Base-by-base conservation (phyloP, 1,140 invertebrate genomes). In the Drusus annulatus region DNA sequence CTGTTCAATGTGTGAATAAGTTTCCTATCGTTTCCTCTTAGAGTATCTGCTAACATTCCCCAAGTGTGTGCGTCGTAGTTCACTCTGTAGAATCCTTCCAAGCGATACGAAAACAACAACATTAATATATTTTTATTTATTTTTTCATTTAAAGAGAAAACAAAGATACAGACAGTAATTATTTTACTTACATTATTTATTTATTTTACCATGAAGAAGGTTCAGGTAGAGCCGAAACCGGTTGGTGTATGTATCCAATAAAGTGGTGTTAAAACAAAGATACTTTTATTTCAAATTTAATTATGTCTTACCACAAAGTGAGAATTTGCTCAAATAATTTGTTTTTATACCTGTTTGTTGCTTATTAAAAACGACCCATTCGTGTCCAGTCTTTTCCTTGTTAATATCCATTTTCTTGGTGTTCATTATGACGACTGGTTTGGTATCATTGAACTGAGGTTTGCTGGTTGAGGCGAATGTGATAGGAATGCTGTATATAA, bases 51-150 rank as follows among this genome's bases (percentile, higher is more conserved):
- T 5, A 94, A 92, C 2, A 90, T 88, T 73, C 92, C 84, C 95
- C 95, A 96, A 3, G 92, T 92, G 17, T 85, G 86, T 0, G 88
- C 85, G 77, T 95, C 93, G 85, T 97, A 97, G 85, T 94, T 94
- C 0, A 96, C 95, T 62, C 96, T 90, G 86, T 96, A 97, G 84
- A 93, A 96, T 36, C 95, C 95, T 91, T 45, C 1, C 65, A 71
- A n/a, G n/a, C n/a, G n/a, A n/a, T n/a, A n/a, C n/a, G n/a, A n/a
- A n/a, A n/a, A n/a, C n/a, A n/a, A n/a, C n/a, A n/a, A n/a, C n/a
- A n/a, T n/a, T n/a, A n/a, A n/a, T n/a, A n/a, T n/a, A n/a, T n/a
- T n/a, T n/a, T n/a, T n/a, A n/a, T n/a, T n/a, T n/a, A n/a, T n/a
- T n/a, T n/a, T n/a, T n/a, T n/a, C n/a, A n/a, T n/a, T n/a, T n/a